phyloP scores from a whole-genome alignment of 35 echinoderm and acorn worm genomes.

The Anneissia japonica region DNA sequence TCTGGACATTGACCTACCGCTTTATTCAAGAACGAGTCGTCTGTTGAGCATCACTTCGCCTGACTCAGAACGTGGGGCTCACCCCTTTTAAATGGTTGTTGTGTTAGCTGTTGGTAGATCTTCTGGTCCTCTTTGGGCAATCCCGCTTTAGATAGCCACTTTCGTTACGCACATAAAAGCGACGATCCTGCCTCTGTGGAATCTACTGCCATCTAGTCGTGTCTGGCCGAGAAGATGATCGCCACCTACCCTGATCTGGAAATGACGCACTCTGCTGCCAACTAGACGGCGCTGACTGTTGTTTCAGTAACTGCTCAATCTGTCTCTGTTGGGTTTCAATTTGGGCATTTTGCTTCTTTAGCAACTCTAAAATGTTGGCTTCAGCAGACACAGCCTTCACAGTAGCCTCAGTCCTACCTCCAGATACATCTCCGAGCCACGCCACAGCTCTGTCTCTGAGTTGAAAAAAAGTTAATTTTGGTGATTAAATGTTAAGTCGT shows the following conservation, averaged over 20 bases:
- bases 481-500: neutral
- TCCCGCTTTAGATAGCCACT: neutral
- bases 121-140: neutral
- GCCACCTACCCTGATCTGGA: neutral
- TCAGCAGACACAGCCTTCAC: neutral
- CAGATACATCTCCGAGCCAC: neutral
- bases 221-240: neutral
- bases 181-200: no score
- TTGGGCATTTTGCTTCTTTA: neutral
- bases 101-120: neutral
- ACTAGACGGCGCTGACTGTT: neutral
- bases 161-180: no score
- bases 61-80: neutral
- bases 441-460: neutral
- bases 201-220: neutral
- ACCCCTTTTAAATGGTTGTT: neutral
- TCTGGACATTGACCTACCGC: slow-evolving; percentile 22
- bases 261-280: neutral
- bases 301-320: slow-evolving; percentile 7
- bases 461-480: neutral
- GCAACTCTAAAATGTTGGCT: neutral
- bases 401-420: neutral
- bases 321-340: slow-evolving; percentile 14
- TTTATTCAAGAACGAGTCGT: neutral
- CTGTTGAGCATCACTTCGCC: neutral